Conservation (phyloP, 2,113 vertebrate genomes). For the Zingel zingel region DNA sequence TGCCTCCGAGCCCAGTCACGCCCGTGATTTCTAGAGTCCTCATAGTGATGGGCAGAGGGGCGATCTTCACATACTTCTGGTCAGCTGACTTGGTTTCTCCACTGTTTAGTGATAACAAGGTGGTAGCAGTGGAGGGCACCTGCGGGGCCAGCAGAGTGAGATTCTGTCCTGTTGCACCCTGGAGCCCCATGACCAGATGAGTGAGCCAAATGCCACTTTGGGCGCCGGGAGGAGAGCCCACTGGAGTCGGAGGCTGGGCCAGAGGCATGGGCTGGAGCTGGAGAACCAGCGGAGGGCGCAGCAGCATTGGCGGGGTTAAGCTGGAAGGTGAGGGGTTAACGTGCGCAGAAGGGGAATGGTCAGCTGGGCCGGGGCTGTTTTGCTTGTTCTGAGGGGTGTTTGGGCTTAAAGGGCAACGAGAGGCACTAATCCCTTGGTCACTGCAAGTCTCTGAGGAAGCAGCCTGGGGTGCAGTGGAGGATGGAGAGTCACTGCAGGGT, state of each 20-base stretch:
- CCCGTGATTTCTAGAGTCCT: conserved; percentile 76
- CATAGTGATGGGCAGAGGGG: conserved; percentile 84
- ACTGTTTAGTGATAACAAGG: conserved; percentile 66
- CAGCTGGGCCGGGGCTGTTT: conserved; percentile 19
- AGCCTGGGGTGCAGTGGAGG: neutral
- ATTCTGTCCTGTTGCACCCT: conserved; percentile 77
- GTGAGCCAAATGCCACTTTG: conserved; percentile 80
- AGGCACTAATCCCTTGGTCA: conserved; percentile 25
- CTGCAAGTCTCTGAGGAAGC: conserved; percentile 46
- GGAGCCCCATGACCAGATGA: conserved; percentile 87
- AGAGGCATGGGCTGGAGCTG: conserved; percentile 87
- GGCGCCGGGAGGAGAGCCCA: conserved; percentile 43
- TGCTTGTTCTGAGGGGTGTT: conserved; percentile 21
- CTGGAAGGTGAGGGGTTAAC: conserved; percentile 30
- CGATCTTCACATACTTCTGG: conserved; percentile 90
- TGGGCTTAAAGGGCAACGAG: conserved; percentile 25
- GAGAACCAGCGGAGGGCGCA: conserved; percentile 84
- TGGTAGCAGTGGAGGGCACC: conserved; percentile 61
- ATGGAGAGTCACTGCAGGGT: conserved; percentile 47
- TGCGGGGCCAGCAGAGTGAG: conserved; percentile 81
- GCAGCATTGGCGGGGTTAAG: conserved; percentile 64
- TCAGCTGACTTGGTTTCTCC: conserved; percentile 73
- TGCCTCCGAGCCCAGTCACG: conserved; percentile 46
- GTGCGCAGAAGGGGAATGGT: conserved; percentile 19
- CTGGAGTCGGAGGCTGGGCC: conserved; percentile 56